A percentile compares a stretch with the other conserved stretches of the same genome.
Conservation (phyloP, 2,888 invertebrate genomes). For the Gandaritis pyraliata region DNA sequence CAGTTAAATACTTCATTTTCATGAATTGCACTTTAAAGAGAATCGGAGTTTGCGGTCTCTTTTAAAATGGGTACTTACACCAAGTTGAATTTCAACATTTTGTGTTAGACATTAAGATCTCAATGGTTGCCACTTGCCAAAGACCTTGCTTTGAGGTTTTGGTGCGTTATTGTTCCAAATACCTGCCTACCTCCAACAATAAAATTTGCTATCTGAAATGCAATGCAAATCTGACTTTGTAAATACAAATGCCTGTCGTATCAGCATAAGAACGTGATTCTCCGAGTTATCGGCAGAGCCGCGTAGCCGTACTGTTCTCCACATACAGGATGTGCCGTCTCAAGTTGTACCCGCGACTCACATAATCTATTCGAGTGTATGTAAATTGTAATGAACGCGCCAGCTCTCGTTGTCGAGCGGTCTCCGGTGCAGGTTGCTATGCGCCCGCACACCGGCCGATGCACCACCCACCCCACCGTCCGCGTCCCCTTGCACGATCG, state of each 20-base stretch:
- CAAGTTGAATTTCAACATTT: slow-evolving; percentile 11
- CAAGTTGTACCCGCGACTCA: slow-evolving; percentile 19
- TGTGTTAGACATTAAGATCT: not conserved
- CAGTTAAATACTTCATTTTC: slow-evolving; percentile 1
- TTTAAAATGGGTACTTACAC: not conserved
- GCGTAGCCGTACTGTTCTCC: slow-evolving; percentile 9
- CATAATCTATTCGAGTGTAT: slow-evolving; percentile 37
- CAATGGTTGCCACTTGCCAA: slow-evolving; percentile 20
- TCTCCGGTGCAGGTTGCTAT: slow-evolving; percentile 49
- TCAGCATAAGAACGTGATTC: slow-evolving; percentile 34
- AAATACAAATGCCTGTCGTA: slow-evolving; percentile 31
- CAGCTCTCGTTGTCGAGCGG: slow-evolving; percentile 42
- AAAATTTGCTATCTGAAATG: slow-evolving; percentile 29
- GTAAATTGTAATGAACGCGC: slow-evolving; percentile 40
- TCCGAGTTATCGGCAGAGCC: slow-evolving; percentile 22
- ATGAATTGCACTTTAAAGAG: slow-evolving; percentile 1
- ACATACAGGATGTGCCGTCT: slow-evolving; percentile 20
- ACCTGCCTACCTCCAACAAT: too few relatives aligned
- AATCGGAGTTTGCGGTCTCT: not conserved
- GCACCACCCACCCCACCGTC: slow-evolving; percentile 23
- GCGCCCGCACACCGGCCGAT: slow-evolving; percentile 38
- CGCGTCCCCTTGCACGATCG: slow-evolving; percentile 22
- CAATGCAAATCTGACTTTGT: slow-evolving; percentile 9
- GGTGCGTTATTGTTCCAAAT: too few relatives aligned
- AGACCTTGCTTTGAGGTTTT: not conserved